These are phyloP conservation scores for Cetonia aurata DNA, from an alignment of 2,888 invertebrate genomes.

Conservation along the genomic window DNA sequence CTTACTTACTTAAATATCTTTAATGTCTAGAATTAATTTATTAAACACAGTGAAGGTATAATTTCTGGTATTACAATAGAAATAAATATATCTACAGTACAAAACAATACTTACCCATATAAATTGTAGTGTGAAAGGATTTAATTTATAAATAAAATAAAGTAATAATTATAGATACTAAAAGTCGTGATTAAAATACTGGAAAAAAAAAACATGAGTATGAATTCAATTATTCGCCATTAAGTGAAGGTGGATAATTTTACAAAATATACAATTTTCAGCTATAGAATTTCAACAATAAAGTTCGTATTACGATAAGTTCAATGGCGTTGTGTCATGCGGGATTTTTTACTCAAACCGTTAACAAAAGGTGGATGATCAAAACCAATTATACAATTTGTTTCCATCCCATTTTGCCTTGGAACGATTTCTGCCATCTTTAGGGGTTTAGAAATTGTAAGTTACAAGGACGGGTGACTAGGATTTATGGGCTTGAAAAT, in stretches of 20 bases:
- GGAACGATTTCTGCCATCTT: conserved; percentile 36
- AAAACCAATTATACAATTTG: conserved; percentile 31
- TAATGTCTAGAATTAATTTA: too few species aligned
- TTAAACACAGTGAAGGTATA: too few species aligned
- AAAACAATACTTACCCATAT: too few species aligned
- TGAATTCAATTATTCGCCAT: neutral
- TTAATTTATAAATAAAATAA: conserved; percentile 1
- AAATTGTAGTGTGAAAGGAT: neutral
- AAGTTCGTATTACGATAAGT: neutral
- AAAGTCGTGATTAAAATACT: conserved; percentile 11
- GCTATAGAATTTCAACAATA: too few species aligned
- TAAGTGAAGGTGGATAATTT: neutral
- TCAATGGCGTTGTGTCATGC: conserved; percentile 23
- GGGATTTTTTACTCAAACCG: conserved; percentile 17
- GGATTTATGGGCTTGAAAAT: too few species aligned
- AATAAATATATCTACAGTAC: too few species aligned
- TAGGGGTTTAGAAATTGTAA: conserved; percentile 24
- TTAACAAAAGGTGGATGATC: conserved; percentile 36
- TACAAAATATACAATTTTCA: conserved; percentile 11
- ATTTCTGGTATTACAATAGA: too few species aligned
- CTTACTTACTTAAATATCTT: too few species aligned
- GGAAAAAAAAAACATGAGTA: conserved; percentile 1
- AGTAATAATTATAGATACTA: conserved; percentile 9
- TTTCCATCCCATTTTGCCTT: conserved; percentile 35
- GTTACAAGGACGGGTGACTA: conserved; percentile 22